Evolutionary conservation across 2,888 invertebrate species (phyloP), one percentile per base, ranked within the genome.

Genomic region (Andrena flavipes): DNA sequence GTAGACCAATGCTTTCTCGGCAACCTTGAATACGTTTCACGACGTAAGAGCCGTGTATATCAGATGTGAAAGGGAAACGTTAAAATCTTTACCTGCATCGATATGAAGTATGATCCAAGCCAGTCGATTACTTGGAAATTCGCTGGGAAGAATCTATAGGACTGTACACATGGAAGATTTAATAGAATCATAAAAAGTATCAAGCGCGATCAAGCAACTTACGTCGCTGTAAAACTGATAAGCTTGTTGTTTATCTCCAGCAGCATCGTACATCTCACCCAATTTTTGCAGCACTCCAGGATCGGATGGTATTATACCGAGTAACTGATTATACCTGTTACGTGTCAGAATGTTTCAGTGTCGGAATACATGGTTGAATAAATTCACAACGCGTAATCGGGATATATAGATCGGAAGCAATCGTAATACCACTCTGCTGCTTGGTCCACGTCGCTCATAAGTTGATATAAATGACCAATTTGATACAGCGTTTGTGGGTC

Each of bases 241-340:
- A 0, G 98, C 98, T 92, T 97, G 97, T 89, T 98, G 97, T 87
- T 98, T 97, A 94, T 99, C 99, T 2, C 98, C 98, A 91, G 97
- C 96, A 79, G 96, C 96, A 91, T 98, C 98, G 93, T 98, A 98
- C 90, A 99, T 95, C 91, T 97, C 96, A 0, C 99, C 99, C 74
- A 99, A 95, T 92, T 98, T 97, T 90, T 97, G 97, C 65, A 99
- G 96, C 65, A 99, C 96, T 56, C 97, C 97, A 0, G 98, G 97
- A 94, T 99, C 99, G 89, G 98, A 97, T 0, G 99, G 97, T 29
- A 97, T 96, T 72, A 98, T 95, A 49, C 98, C 97, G 80, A 98
- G 94, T 3, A 98, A 95, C 92, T 98, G 97, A 90, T 97, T 95
- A 90, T 96, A 96, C 96, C 96, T 96, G 73, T n/a, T 68, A 62